Conservation (phyloP, 2,113 vertebrate species). For the Solea solea region DNA sequence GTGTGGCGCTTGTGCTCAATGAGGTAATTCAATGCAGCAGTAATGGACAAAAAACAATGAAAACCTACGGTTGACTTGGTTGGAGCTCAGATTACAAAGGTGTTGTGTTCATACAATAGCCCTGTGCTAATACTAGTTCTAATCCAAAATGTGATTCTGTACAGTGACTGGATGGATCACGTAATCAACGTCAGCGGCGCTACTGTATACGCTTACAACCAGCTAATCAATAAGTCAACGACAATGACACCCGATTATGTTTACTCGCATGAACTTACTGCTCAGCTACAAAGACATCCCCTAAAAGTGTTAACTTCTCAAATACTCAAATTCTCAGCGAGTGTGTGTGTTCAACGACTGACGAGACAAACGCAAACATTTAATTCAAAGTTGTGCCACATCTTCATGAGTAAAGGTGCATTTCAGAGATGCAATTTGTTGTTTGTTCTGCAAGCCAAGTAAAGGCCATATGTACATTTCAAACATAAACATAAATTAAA, state of each 20-base stretch:
- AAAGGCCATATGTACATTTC: slow-evolving; percentile 40
- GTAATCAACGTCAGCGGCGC: slow-evolving; percentile 34
- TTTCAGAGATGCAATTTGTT: slow-evolving; percentile 20
- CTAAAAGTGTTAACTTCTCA: slow-evolving; percentile 37
- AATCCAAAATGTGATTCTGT: slow-evolving; percentile 36
- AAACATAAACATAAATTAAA: slow-evolving; percentile 18
- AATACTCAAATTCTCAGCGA: neutral
- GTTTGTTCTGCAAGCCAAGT: slow-evolving; percentile 12
- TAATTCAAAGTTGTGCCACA: slow-evolving; percentile 47
- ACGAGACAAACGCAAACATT: slow-evolving; percentile 24
- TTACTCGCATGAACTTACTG: slow-evolving; percentile 21
- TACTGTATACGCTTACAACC: slow-evolving; percentile 60
- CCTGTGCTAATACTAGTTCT: slow-evolving; percentile 54
- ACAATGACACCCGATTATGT: slow-evolving; percentile 33
- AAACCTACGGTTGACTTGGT: slow-evolving; percentile 5
- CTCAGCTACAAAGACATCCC: slow-evolving; percentile 16
- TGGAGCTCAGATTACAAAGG: neutral
- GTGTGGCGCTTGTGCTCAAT: slow-evolving; percentile 34
- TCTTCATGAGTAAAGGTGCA: slow-evolving; percentile 10
- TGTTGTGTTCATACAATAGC: slow-evolving; percentile 23
- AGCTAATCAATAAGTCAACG: slow-evolving; percentile 64
- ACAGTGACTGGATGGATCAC: slow-evolving; percentile 35
- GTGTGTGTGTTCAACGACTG: slow-evolving; percentile 25
- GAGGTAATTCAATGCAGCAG: slow-evolving; percentile 56
- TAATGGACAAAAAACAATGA: neutral